Base-by-base conservation (phyloP, 2,797 vertebrate genomes). In the Melanotaenia parkinsoni region DNA sequence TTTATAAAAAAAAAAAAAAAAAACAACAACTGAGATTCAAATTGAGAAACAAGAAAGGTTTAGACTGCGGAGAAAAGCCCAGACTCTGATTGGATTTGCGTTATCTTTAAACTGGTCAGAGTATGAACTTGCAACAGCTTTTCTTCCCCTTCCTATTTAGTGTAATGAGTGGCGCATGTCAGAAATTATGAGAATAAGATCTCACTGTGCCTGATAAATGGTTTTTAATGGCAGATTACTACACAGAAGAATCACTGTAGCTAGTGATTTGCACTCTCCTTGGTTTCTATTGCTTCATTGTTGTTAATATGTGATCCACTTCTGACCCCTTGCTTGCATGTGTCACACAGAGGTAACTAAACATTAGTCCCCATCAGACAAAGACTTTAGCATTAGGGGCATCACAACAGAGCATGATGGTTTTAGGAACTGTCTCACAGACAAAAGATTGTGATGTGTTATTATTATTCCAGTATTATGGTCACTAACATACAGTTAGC, bases 1-100 rank as follows among this genome's bases (percentile, higher is more conserved):
- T 71, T 79, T 58, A 50, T 69, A 37, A 24, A 72, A 76, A 72
- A 50, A 28, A 76, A 72, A 50, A 28, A 2, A 70, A 30, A 24
- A 71, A 76, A 73, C 59, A 47, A 54, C 60, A 58, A 68, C 54
- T 26, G 57, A 24, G 4, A 45, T 45, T 45, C 16, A 45, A 45
- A 18, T 45, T 18, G 16, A 14, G 38, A 40, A 16, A 16, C 3
- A 16, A 40, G 14, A 38, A 69, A 60, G 58, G 37, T 35, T 51
- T 62, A 37, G 54, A 62, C 33, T 53, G 18, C 35, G 22, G 47
- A 51, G 47, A 51, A 51, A 51, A 51, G n/a, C 10, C 20, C 20
- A 22, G n/a, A 45, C 16, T 53, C 50, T 13, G 28, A 54, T 14
- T 54, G 22, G 0, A 54, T 28, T 54, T 54, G 9, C 8, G 51